These are phyloP conservation scores for Acanthaster planci DNA, from an alignment of 35 echinoderm and acorn worm genomes.

Conservation along the genomic window DNA sequence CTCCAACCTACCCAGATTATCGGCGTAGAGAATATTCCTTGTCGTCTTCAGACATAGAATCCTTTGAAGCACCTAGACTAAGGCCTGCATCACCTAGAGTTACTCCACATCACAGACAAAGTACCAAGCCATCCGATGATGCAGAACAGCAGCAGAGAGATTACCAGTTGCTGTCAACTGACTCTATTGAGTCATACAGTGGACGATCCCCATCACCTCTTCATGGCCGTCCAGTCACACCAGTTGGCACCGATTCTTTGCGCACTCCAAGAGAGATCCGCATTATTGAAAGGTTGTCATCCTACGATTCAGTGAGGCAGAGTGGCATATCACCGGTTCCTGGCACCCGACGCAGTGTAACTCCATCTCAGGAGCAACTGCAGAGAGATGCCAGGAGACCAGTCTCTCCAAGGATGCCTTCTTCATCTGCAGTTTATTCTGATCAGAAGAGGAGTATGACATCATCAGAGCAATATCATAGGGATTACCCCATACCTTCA, in stretches of 20 bases:
- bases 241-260: slow-evolving; percentile 18
- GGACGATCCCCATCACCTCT: neutral
- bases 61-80: neutral
- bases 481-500: neutral
- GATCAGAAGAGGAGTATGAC: neutral
- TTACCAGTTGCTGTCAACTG: neutral
- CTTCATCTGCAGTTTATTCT: neutral
- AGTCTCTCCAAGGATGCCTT: neutral
- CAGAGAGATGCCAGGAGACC: neutral
- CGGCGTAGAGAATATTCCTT: neutral
- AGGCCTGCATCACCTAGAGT: neutral
- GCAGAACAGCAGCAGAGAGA: neutral
- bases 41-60: slow-evolving; percentile 2
- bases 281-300: neutral
- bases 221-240: slow-evolving; percentile 8
- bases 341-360: neutral
- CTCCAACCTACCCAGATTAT: neutral
- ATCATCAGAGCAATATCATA: neutral
- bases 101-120: neutral
- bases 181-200: slow-evolving; percentile 10
- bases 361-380: slow-evolving; percentile 21
- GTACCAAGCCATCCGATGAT: neutral
- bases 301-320: neutral
- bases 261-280: neutral
- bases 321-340: neutral